A percentile compares a stretch with the other conserved stretches of the same genome.
Conservation (phyloP, 2,888 invertebrate genomes). For the Nezara viridula region DNA sequence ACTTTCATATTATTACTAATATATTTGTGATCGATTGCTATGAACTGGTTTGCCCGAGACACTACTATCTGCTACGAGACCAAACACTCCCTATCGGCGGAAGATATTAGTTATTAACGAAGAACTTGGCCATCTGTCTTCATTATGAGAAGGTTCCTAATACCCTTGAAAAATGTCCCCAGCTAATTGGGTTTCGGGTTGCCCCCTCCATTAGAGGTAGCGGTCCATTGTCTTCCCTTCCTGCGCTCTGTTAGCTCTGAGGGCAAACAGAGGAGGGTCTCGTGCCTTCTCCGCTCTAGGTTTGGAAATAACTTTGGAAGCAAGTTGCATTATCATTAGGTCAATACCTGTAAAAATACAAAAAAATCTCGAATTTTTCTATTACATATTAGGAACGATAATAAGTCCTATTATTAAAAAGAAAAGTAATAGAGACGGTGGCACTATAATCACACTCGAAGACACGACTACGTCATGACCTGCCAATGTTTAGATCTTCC, state of each 20-base stretch:
- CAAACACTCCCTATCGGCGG: not conserved
- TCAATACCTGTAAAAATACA: no score
- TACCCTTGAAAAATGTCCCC: slow-evolving; percentile 51
- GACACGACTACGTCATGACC: no score
- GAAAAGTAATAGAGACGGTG: no score
- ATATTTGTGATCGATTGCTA: no score
- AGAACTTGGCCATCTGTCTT: slow-evolving; percentile 43
- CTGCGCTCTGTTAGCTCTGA: slow-evolving; percentile 29
- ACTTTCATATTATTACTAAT: no score
- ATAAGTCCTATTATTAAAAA: no score
- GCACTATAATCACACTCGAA: no score
- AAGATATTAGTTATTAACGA: slow-evolving; percentile 45
- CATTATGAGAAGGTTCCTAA: slow-evolving; percentile 8
- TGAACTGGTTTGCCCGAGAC: not conserved
- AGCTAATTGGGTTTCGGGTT: slow-evolving; percentile 54
- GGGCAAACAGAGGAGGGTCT: not conserved
- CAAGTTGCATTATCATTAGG: no score
- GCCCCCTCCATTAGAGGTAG: slow-evolving; percentile 27
- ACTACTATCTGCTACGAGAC: not conserved
- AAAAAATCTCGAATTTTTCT: no score
- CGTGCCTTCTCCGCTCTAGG: not conserved
- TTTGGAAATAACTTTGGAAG: not conserved
- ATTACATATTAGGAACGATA: no score
- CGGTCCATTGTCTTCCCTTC: slow-evolving; percentile 27
- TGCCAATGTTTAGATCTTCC: no score